Evolutionary conservation across 2,797 vertebrate genomes (phyloP).

Genomic region (Arrhamphus sclerolepis): DNA sequence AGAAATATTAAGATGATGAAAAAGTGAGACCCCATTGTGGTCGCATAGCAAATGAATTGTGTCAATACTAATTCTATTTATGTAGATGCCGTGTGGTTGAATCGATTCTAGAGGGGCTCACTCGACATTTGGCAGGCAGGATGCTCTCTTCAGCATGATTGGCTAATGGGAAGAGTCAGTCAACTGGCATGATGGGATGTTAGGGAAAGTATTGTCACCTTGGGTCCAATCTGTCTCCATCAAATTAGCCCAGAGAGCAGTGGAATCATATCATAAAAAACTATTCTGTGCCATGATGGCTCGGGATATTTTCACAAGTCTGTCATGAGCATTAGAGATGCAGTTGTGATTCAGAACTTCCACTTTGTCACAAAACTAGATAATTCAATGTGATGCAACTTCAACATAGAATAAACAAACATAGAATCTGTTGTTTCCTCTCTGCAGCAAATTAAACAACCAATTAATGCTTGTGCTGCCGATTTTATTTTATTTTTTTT

Average conservation of each 20-base stretch:
- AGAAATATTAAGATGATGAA: conserved; percentile 72
- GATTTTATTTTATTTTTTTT: conserved; percentile 1
- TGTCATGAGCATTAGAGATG: conserved; percentile 40
- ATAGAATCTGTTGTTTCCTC: conserved; percentile 18
- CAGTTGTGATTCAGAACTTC: conserved; percentile 22
- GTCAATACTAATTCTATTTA: conserved; percentile 82
- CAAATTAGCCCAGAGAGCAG: conserved; percentile 57
- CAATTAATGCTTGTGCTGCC: conserved; percentile 36
- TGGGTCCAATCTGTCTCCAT: conserved; percentile 67
- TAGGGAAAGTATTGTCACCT: conserved; percentile 72
- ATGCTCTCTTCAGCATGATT: conserved; percentile 66
- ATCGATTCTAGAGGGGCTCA: conserved; percentile 71
- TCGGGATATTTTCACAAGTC: conserved; percentile 31
- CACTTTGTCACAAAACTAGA: conserved; percentile 14
- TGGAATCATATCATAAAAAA: conserved; percentile 62
- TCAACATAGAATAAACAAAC: too few relatives aligned
- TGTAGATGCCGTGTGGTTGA: conserved; percentile 73
- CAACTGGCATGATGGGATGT: conserved; percentile 71
- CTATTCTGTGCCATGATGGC: conserved; percentile 22
- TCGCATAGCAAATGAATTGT: conserved; percentile 74
- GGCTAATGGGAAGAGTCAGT: conserved; percentile 75
- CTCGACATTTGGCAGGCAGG: conserved; percentile 66
- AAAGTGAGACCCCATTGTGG: conserved; percentile 74
- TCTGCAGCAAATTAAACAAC: conserved; percentile 29
- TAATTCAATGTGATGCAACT: conserved; percentile 15